Percentiles rank a stretch among this genome's conserved stretches.
Conservation (phyloP, 2,888 invertebrate species). For the Diarsia mendica region DNA sequence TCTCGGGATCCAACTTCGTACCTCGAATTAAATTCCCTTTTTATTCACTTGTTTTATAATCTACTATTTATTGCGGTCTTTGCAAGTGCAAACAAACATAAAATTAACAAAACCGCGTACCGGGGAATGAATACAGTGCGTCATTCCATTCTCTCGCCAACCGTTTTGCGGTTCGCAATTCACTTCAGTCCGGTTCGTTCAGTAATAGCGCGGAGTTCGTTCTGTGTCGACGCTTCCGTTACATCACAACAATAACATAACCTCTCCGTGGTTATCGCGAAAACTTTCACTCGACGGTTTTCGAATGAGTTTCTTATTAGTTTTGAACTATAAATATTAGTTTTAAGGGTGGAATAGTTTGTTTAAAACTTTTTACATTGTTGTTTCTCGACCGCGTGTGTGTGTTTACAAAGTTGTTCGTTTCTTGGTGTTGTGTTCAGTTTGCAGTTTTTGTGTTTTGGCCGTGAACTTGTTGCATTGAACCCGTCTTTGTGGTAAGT, state of each 20-base stretch:
- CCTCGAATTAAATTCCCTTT: too few relatives aligned
- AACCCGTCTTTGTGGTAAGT: constrained; percentile 76
- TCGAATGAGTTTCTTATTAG: constrained; percentile 42
- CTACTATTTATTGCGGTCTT: not conserved
- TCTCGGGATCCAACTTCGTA: too few relatives aligned
- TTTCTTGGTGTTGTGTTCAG: constrained; percentile 78
- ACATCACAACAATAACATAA: constrained; percentile 83
- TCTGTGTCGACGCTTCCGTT: constrained; percentile 71
- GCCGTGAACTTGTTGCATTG: constrained; percentile 83
- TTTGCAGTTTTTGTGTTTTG: constrained; percentile 76
- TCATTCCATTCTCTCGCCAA: constrained; percentile 59
- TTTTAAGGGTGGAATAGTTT: constrained; percentile 22
- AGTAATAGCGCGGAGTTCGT: constrained; percentile 79
- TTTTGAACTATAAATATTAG: constrained; percentile 45
- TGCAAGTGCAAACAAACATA: constrained; percentile 25
- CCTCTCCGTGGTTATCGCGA: constrained; percentile 76
- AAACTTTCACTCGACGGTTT: constrained; percentile 78
- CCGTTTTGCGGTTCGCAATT: constrained; percentile 70
- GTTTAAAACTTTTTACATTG: constrained; percentile 34
- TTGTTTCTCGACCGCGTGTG: constrained; percentile 69
- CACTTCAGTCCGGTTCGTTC: constrained; percentile 70
- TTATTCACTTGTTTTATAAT: too few relatives aligned
- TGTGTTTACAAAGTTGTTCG: constrained; percentile 82
- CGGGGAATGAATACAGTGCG: constrained; percentile 35
- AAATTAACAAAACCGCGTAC: constrained; percentile 42